Evolutionary conservation across 2,797 vertebrate genomes (phyloP).

Genomic region (Phalloptychus januarius): DNA sequence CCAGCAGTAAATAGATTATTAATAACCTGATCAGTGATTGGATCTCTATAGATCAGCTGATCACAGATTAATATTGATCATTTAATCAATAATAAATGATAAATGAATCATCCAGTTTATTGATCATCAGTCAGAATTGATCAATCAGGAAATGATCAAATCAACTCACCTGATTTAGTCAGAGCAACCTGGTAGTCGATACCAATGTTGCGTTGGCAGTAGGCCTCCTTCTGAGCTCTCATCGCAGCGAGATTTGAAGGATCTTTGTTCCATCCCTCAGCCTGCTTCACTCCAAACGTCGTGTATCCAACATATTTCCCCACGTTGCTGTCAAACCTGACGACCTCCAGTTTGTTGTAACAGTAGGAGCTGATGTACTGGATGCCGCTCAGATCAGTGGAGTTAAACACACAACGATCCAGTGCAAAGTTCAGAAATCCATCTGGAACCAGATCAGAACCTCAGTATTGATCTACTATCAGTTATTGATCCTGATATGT

Average conservation of each 20-base stretch:
- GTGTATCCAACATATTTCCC: conserved; percentile 44
- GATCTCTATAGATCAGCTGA: no score
- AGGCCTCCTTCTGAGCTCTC: background rate
- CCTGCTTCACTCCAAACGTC: accelerated
- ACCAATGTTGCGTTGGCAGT: background rate
- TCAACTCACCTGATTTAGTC: conserved; percentile 48
- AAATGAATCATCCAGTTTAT: no score
- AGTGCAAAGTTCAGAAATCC: no score
- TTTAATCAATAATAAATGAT: no score
- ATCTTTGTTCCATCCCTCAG: accelerated
- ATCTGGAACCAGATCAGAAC: conserved; percentile 28
- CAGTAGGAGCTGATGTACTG: accelerated
- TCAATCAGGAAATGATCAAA: no score
- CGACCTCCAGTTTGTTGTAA: background rate
- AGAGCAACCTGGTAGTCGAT: accelerated
- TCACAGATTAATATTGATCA: no score
- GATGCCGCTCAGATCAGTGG: conserved; percentile 24
- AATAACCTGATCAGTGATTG: no score
- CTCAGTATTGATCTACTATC: background rate
- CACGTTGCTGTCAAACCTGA: conserved; percentile 3
- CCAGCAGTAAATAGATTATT: no score
- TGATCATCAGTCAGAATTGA: no score
- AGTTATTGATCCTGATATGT: no score
- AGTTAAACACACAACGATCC: conserved; percentile 47
- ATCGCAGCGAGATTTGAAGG: accelerated